Conservation (phyloP, 2,797 vertebrate species). For the Sebastes cheni region DNA sequence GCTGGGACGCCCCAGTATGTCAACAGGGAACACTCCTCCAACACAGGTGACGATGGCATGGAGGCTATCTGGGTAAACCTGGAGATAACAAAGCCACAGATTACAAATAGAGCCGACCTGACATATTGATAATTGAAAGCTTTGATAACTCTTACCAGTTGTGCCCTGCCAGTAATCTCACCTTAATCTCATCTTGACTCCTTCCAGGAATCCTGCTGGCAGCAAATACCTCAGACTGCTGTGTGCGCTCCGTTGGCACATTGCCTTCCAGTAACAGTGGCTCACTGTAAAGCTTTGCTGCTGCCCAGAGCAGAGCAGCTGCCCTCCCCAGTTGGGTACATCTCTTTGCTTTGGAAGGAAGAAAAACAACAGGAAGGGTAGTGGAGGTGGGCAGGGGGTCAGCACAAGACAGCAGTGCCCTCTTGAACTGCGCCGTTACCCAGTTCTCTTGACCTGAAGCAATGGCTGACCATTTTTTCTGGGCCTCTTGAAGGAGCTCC, state of each 20-base stretch:
- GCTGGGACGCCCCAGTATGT: constrained; percentile 72
- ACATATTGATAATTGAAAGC: not conserved
- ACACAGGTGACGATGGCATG: constrained; percentile 79
- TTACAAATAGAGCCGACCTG: not conserved
- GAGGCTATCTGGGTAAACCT: constrained; percentile 84
- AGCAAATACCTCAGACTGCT: constrained; percentile 83
- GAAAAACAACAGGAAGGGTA: constrained; percentile 78
- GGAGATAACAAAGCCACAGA: not conserved
- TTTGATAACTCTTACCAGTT: not conserved
- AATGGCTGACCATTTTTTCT: constrained; percentile 53
- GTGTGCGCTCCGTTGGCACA: constrained; percentile 78
- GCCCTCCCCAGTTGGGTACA: constrained; percentile 74
- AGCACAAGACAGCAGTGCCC: constrained; percentile 70
- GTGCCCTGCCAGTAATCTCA: constrained; percentile 32
- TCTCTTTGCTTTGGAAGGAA: constrained; percentile 62
- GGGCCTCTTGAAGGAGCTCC: constrained; percentile 67
- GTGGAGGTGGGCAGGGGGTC: constrained; percentile 81
- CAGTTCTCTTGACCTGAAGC: constrained; percentile 79
- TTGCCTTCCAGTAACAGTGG: constrained; percentile 77
- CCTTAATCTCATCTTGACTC: constrained; percentile 80
- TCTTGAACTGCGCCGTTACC: constrained; percentile 85
- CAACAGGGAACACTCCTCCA: constrained; percentile 79
- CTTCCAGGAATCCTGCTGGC: constrained; percentile 81
- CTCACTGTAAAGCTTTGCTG: constrained; percentile 80
- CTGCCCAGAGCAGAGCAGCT: constrained; percentile 82